Evolutionary conservation across 2,888 invertebrate genomes (phyloP).

Genomic region (Podotricha telesiphe): DNA sequence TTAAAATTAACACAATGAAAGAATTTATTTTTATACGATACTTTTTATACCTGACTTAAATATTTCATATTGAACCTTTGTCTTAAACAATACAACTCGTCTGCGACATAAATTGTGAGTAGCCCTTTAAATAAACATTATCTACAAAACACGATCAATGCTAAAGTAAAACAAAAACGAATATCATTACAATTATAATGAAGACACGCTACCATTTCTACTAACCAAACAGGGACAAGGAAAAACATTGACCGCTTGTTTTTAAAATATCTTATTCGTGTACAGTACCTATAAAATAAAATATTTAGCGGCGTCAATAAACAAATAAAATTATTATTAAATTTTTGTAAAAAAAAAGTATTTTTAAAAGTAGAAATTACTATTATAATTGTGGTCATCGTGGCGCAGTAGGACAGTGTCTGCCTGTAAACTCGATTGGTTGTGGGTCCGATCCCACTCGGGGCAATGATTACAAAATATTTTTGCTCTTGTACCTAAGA

Average conservation of each 20-base stretch:
- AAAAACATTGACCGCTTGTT: constrained; percentile 34
- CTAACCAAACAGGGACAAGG: constrained; percentile 43
- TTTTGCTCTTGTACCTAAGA: too few species aligned
- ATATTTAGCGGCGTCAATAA: too few species aligned
- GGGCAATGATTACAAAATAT: too few species aligned
- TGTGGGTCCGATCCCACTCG: too few species aligned
- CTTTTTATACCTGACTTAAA: constrained; percentile 36
- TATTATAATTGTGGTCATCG: too few species aligned
- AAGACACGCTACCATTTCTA: constrained; percentile 44
- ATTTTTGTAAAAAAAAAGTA: too few species aligned
- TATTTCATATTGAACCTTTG: constrained; percentile 38
- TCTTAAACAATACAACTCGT: constrained; percentile 24
- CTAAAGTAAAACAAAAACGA: constrained; percentile 28
- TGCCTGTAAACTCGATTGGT: too few species aligned
- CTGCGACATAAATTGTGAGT: constrained; percentile 19
- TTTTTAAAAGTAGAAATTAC: too few species aligned
- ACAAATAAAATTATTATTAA: too few species aligned
- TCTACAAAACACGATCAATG: constrained; percentile 30
- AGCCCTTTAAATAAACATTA: constrained; percentile 41
- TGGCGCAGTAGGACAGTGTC: too few species aligned
- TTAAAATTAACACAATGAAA: background rate
- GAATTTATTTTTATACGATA: background rate
- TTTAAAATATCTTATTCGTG: constrained; percentile 26
- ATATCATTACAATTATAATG: constrained; percentile 33
- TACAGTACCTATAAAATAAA: constrained; percentile 7